A percentile compares a stretch with the other conserved stretches of the same genome.
phyloP scores from a whole-genome alignment of 2,888 invertebrate species.

The Meiosimyza decipiens region DNA sequence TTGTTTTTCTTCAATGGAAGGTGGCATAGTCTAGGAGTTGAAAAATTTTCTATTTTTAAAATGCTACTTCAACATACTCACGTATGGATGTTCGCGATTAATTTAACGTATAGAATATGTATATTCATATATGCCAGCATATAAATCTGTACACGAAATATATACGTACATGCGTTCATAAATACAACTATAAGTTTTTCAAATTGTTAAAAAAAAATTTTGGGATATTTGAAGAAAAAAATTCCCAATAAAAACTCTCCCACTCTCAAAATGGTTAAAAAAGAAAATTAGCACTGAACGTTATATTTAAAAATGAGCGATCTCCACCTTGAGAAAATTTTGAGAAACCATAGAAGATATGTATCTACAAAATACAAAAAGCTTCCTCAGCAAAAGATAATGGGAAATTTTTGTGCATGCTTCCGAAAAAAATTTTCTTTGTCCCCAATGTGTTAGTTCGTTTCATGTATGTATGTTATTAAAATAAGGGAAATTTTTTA shows the following conservation, averaged over 20 bases:
- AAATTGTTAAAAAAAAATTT: background rate
- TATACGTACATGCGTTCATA: background rate
- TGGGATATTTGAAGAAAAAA: conserved; percentile 8
- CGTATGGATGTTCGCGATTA: background rate
- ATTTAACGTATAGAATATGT: conserved; percentile 16
- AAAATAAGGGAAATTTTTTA: conserved; percentile 25
- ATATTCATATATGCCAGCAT: background rate
- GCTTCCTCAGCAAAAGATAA: conserved; percentile 44
- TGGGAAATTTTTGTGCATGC: conserved; percentile 52
- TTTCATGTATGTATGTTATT: conserved; percentile 30
- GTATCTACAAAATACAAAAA: background rate
- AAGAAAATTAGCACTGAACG: too few relatives aligned
- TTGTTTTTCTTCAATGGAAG: conserved; percentile 4
- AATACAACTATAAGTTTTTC: too few relatives aligned
- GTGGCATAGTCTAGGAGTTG: conserved; percentile 15
- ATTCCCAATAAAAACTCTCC: too few relatives aligned
- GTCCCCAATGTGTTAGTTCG: conserved; percentile 45
- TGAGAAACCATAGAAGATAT: too few relatives aligned
- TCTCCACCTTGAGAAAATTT: too few relatives aligned
- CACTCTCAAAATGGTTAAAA: background rate
- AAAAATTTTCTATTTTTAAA: conserved; percentile 31
- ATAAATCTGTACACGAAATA: conserved; percentile 4
- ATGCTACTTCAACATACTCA: conserved; percentile 19
- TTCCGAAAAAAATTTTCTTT: conserved; percentile 47
- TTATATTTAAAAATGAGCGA: too few relatives aligned